phyloP scores from a whole-genome alignment of 1,140 invertebrate genomes.

The Halyomorpha halys region DNA sequence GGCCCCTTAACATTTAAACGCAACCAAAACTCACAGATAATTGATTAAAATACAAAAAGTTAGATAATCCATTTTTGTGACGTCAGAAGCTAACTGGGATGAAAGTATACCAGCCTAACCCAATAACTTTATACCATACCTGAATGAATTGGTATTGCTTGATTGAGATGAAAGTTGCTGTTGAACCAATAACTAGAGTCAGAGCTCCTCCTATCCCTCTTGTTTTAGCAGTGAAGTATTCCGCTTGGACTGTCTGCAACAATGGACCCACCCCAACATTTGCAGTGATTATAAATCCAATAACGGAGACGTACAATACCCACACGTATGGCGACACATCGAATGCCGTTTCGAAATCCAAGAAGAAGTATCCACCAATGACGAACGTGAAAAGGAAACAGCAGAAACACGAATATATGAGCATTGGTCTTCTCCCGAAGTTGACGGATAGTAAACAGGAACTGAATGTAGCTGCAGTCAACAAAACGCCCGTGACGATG shows the following conservation, averaged over 20 bases:
- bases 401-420: slow-evolving; percentile 37
- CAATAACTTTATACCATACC: slow-evolving; percentile 41
- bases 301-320: slow-evolving; percentile 24
- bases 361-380: slow-evolving; percentile 20
- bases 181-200: slow-evolving; percentile 37
- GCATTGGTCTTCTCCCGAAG: slow-evolving; percentile 41
- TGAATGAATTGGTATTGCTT: slow-evolving; percentile 39
- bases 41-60: too few species aligned
- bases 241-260: slow-evolving; percentile 38
- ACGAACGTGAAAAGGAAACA: slow-evolving; percentile 8
- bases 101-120: too few species aligned
- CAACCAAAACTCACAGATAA: too few species aligned
- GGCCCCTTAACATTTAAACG: too few species aligned
- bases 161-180: slow-evolving; percentile 35
- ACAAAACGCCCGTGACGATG: slow-evolving; percentile 19
- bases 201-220: slow-evolving; percentile 38
- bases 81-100: too few species aligned
- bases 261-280: slow-evolving; percentile 38
- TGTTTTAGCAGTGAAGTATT: slow-evolving; percentile 39
- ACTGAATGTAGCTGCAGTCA: slow-evolving; percentile 37
- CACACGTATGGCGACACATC: slow-evolving; percentile 15
- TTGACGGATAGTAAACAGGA: slow-evolving; percentile 39
- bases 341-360: slow-evolving; percentile 6
- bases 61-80: too few species aligned
- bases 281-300: slow-evolving; percentile 34